These are phyloP conservation scores for Orcinus orca DNA, from an alignment of 2,113 vertebrate species.

Conservation along the genomic window DNA sequence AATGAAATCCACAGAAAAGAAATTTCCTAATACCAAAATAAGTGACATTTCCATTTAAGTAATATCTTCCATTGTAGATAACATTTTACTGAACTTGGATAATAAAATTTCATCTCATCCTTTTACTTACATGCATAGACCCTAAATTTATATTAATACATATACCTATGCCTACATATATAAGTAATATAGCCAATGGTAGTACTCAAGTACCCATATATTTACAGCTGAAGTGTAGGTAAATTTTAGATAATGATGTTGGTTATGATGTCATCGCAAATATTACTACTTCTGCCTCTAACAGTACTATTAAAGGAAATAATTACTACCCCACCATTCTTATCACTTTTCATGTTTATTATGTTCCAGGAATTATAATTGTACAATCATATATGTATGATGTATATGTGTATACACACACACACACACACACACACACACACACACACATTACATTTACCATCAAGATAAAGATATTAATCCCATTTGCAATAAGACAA, in stretches of 20 bases:
- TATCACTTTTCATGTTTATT: background rate
- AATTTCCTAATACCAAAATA: slow-evolving; percentile 23
- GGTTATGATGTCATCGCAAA: background rate
- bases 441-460: background rate
- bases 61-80: background rate
- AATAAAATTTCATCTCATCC: background rate
- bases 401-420: too few species aligned
- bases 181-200: background rate
- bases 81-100: background rate
- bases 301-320: background rate
- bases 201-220: background rate
- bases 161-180: background rate
- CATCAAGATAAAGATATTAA: background rate
- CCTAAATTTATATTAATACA: background rate
- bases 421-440: too few species aligned
- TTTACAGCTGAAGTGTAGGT: background rate
- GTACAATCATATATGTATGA: background rate
- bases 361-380: background rate
- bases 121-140: background rate
- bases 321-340: background rate
- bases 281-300: background rate
- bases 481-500: background rate
- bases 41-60: background rate
- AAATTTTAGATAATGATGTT: slow-evolving; percentile 29
- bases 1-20: background rate